A percentile compares a stretch with the other conserved stretches of the same genome.
Evolutionary conservation across 2,797 vertebrate species (phyloP).

Genomic region (Heliangelus exortis): DNA sequence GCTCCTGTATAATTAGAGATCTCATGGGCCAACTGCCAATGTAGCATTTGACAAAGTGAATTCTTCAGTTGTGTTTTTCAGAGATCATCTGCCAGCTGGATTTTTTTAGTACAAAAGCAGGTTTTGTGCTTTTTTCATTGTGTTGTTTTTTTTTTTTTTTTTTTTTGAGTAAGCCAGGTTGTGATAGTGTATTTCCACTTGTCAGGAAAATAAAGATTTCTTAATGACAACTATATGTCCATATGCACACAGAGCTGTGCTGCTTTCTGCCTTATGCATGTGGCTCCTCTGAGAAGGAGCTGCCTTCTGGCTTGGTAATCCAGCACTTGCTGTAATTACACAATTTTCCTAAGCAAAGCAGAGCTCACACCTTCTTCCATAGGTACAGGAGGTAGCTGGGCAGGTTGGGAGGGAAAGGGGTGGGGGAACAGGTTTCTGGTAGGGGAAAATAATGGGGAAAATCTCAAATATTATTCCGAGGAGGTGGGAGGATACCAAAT

Average conservation of each 20-base stretch:
- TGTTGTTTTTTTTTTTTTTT: too few species aligned
- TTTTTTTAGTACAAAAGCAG: neutral
- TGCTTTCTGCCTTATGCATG: neutral
- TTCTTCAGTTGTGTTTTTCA: neutral
- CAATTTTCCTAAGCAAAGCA: too few species aligned
- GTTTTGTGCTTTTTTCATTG: too few species aligned
- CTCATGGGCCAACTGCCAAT: neutral
- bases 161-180: neutral
- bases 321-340: neutral
- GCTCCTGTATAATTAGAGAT: neutral
- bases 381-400: accelerated
- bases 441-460: neutral
- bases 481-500: neutral
- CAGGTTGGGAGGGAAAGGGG: neutral
- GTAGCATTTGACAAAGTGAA: neutral
- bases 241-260: accelerated
- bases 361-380: neutral
- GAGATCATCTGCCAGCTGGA: neutral
- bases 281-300: neutral
- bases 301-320: neutral
- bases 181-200: neutral
- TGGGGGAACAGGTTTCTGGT: neutral
- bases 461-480: neutral
- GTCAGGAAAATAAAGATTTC: neutral
- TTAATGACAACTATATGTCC: accelerated